Evolutionary conservation across 53 echinoderm and acorn worm species (phyloP), one percentile per base, ranked within the genome.

Genomic region (Glandiceps talaboti): DNA sequence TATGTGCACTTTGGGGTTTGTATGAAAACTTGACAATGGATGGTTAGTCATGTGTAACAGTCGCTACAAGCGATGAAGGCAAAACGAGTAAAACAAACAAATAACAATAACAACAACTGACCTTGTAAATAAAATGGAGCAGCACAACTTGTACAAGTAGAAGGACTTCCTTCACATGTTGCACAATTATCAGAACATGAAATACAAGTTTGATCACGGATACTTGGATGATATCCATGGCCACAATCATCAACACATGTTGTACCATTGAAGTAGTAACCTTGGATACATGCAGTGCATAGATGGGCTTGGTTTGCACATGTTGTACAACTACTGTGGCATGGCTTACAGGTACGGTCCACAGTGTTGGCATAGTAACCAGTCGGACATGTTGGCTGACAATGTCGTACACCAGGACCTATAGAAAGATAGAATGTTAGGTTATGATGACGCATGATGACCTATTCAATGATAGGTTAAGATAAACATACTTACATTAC

Each of bases 381-480:
- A 12, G 26, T 31, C 0, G 97, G 88, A 76, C 97, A 97, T 6
- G 79, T 33, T 0, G 82, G 14, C 0, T 85, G 79, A 79, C 97
- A 97, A 72, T 91, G 72, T 26, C 93, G 82, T 30, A 90, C 80
- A 0, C 97, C 97, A 30, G 93, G 93, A 78, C 97, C 97, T 97
- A 72, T n/a, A 33, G 74, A 27, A 29, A 25, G 85, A 28, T 74
- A 78, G 76, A 80, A n/a, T n/a, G n/a, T n/a, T n/a, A n/a, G n/a
- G n/a, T n/a, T n/a, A n/a, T n/a, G n/a, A n/a, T n/a, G n/a, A n/a
- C n/a, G n/a, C n/a, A n/a, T n/a, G n/a, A n/a, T n/a, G n/a, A n/a
- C n/a, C n/a, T n/a, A n/a, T n/a, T n/a, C n/a, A n/a, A n/a, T n/a
- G n/a, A n/a, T n/a, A n/a, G n/a, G n/a, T n/a, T n/a, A n/a, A n/a